Conservation (phyloP, 23 tunicate species). For the Phallusia fumigata region DNA sequence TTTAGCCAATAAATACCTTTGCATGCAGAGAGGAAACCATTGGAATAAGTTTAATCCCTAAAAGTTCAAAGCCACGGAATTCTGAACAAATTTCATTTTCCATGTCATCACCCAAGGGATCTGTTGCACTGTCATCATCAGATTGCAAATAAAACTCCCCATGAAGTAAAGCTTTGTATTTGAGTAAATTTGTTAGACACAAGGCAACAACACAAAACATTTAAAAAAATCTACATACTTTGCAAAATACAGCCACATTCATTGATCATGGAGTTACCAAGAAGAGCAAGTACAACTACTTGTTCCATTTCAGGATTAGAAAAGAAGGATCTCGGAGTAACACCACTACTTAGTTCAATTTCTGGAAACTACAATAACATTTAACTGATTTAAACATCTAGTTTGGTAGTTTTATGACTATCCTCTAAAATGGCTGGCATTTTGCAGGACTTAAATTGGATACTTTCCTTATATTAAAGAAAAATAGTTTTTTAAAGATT, state of each 20-base stretch:
- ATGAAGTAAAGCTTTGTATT: constrained; percentile 37
- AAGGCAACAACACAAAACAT: not conserved
- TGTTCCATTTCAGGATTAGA: constrained; percentile 76
- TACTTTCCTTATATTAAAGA: no score
- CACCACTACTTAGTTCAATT: constrained; percentile 41
- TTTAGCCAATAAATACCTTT: no score
- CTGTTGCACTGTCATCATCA: not conserved
- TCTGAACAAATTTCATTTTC: constrained; percentile 29
- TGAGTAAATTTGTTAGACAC: not conserved
- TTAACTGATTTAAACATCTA: no score
- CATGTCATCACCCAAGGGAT: not conserved
- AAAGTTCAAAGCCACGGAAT: constrained; percentile 68
- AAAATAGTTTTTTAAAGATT: no score
- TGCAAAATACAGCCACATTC: constrained; percentile 45
- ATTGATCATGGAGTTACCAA: constrained; percentile 36
- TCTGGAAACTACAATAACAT: constrained; percentile 26
- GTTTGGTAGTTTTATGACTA: no score
- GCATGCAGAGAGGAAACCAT: constrained; percentile 31
- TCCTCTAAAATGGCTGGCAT: no score
- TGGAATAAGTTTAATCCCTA: constrained; percentile 58
- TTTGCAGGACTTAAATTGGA: no score
- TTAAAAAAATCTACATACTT: constrained; percentile 33
- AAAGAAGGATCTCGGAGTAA: constrained; percentile 28
- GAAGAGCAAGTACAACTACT: constrained; percentile 56
- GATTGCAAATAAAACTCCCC: constrained; percentile 43